phyloP scores from a whole-genome alignment of 2,113 vertebrate genomes.

The Chloebia gouldiae region DNA sequence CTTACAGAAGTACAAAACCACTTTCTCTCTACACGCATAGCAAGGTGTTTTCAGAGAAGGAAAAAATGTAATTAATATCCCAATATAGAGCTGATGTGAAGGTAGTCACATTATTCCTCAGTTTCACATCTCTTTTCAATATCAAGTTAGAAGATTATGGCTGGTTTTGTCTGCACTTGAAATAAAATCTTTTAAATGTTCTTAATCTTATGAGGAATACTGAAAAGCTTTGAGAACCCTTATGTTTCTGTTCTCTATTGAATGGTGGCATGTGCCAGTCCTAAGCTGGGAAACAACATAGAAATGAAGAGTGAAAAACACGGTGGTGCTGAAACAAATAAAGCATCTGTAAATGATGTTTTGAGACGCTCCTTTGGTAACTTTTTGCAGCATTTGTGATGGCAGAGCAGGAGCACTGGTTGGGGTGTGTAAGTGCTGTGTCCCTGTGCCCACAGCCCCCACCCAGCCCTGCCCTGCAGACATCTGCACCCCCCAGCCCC shows the following conservation, averaged over 20 bases:
- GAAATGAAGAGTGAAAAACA: not conserved
- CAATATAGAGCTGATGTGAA: not conserved
- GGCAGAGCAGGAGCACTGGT: not conserved
- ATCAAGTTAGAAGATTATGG: not conserved
- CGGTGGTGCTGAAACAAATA: not conserved
- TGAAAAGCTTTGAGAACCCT: not conserved
- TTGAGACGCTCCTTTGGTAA: not conserved
- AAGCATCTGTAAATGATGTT: not conserved
- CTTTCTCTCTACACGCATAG: accelerated
- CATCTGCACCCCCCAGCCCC: not conserved
- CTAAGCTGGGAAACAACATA: not conserved
- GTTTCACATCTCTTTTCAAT: not conserved
- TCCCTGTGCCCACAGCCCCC: accelerated
- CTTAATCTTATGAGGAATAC: not conserved
- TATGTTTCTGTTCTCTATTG: not conserved
- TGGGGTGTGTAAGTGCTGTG: not conserved
- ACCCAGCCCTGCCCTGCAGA: not conserved
- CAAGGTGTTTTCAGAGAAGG: not conserved
- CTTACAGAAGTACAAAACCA: not conserved
- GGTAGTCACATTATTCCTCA: not conserved
- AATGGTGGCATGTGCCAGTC: not conserved
- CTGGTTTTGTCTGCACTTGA: not conserved
- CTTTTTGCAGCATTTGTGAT: not conserved
- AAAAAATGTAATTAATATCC: not conserved
- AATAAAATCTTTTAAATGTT: not conserved